Evolutionary conservation across 2,113 vertebrate genomes (phyloP).

Genomic region (Neodon shergylaensis): DNA sequence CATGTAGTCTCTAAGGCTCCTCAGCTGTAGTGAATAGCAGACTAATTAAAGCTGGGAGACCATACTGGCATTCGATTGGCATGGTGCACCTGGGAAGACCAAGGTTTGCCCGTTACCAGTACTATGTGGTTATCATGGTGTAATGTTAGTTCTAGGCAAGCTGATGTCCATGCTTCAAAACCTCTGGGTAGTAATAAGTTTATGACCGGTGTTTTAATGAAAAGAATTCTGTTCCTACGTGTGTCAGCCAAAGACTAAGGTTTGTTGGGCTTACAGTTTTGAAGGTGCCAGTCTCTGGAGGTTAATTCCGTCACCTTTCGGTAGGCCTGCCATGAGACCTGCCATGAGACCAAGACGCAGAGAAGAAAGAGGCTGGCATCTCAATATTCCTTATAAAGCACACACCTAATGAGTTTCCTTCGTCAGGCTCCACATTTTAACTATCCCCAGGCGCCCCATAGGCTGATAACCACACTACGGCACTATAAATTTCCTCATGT

Average conservation of each 20-base stretch:
- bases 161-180: neutral
- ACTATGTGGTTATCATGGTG: fast-evolving
- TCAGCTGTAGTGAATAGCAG: neutral
- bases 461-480: neutral
- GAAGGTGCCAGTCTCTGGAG: neutral
- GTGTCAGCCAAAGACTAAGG: neutral
- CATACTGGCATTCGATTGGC: neutral
- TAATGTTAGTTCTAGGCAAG: neutral
- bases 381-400: neutral
- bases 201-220: constrained; percentile 1
- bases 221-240: neutral
- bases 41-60: neutral
- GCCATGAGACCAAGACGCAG: neutral
- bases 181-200: neutral
- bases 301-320: neutral
- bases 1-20: neutral
- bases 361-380: neutral
- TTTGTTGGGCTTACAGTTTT: neutral
- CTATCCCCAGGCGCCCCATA: neutral
- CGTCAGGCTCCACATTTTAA: neutral
- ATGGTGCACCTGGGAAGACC: neutral
- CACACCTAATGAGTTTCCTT: neutral
- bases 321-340: neutral
- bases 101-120: neutral
- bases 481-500: neutral